Evolutionary conservation across 2,888 invertebrate species (phyloP).

Genomic region (Stenichneumon culpator): DNA sequence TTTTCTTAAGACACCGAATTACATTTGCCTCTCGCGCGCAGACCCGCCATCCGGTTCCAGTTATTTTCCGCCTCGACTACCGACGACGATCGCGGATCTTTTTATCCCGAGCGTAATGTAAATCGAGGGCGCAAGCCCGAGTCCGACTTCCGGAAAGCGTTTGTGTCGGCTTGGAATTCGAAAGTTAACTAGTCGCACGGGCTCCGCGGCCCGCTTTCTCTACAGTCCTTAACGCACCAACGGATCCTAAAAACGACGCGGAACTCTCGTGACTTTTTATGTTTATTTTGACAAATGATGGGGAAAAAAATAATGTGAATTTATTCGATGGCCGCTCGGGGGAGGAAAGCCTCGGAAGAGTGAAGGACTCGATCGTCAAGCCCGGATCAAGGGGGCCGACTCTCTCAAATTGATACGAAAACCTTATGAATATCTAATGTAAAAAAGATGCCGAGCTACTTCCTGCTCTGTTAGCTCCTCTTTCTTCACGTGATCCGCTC

Average conservation of each 20-base stretch:
- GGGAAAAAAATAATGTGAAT: slow-evolving; percentile 25
- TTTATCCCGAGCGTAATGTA: slow-evolving; percentile 26
- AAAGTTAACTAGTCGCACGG: background rate
- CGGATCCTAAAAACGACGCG: background rate
- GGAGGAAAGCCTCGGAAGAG: background rate
- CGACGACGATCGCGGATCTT: slow-evolving; percentile 17
- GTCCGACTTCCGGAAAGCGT: background rate
- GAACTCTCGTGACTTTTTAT: background rate
- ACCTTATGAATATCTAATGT: slow-evolving; percentile 60
- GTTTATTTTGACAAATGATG: slow-evolving; percentile 29
- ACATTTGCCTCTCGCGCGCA: background rate
- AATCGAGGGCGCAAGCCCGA: slow-evolving; percentile 30
- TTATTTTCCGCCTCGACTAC: slow-evolving; percentile 21
- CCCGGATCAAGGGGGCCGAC: slow-evolving; percentile 1
- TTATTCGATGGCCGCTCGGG: slow-evolving; percentile 14
- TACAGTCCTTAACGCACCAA: background rate
- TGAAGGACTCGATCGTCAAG: slow-evolving; percentile 28
- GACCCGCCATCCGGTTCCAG: background rate
- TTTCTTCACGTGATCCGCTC: background rate
- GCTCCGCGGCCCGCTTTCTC: no score
- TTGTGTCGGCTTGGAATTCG: background rate
- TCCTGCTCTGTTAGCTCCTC: slow-evolving; percentile 6
- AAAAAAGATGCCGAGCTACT: slow-evolving; percentile 41
- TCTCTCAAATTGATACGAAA: slow-evolving; percentile 51
- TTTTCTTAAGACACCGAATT: background rate